Evolutionary conservation across 2,113 vertebrate species (phyloP).

Genomic region (Leucopternis melanops): DNA sequence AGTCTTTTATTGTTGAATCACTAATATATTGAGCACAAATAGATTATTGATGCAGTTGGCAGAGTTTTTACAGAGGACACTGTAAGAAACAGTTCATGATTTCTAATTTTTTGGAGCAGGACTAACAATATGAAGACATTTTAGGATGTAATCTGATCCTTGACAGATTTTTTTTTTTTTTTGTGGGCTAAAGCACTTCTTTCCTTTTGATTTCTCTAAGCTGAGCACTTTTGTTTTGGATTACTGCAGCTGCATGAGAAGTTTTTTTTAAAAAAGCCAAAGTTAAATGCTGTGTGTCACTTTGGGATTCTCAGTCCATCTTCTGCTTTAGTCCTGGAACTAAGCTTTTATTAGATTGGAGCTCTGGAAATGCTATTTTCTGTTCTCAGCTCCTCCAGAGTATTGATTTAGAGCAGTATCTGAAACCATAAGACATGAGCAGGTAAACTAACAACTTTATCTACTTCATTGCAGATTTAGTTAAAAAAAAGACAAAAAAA

Average conservation of each 20-base stretch:
- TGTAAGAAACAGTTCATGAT: not conserved
- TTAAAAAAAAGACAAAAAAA: not conserved
- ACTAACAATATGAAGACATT: not conserved
- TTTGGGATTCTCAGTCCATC: not conserved
- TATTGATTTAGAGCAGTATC: not conserved
- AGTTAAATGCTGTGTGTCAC: not conserved
- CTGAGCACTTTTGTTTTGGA: not conserved
- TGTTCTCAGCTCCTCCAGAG: not conserved
- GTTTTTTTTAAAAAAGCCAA: not conserved
- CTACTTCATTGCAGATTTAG: not conserved
- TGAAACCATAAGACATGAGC: not conserved
- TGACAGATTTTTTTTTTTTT: not conserved
- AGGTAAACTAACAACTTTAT: not conserved
- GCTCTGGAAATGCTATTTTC: not conserved
- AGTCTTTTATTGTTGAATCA: not conserved
- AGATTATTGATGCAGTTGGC: not conserved
- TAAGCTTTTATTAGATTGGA: not conserved
- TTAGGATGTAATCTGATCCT: not conserved
- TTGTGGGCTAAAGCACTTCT: not conserved
- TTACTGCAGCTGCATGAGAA: not conserved
- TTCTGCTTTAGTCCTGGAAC: not conserved
- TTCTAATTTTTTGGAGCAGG: not conserved
- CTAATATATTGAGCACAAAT: not conserved
- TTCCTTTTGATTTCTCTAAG: not conserved
- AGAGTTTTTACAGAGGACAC: not conserved